Conservation (phyloP, 2,888 invertebrate species). For the Cephus spinipes region DNA sequence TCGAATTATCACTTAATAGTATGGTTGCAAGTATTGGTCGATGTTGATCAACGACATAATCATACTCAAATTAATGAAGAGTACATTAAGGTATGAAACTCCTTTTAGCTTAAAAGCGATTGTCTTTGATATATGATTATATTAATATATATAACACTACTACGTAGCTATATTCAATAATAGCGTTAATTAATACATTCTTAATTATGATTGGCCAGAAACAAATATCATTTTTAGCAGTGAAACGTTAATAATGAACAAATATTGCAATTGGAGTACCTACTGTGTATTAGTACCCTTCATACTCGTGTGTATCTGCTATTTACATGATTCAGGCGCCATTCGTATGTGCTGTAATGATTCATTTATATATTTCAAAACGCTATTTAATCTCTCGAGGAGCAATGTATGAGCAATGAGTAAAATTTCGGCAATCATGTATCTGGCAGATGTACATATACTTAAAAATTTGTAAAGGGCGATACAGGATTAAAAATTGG, state of each 20-base stretch:
- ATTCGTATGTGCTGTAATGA: neutral
- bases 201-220: neutral
- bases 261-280: neutral
- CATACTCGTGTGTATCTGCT: neutral
- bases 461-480: too few species aligned
- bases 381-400: neutral
- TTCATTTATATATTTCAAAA: neutral
- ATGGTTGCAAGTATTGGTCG: conserved; percentile 67
- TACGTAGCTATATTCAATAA: neutral
- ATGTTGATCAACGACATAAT: conserved; percentile 43
- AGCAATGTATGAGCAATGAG: too few species aligned
- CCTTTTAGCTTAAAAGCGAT: neutral
- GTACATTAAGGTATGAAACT: neutral
- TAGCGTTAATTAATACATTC: neutral
- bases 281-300: neutral
- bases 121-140: neutral
- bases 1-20: conserved; percentile 66
- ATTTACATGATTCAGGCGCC: neutral
- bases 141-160: neutral
- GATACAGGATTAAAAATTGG: too few species aligned
- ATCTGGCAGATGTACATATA: too few species aligned
- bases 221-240: neutral
- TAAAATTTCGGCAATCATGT: too few species aligned
- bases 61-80: neutral
- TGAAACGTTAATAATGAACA: neutral